A percentile compares a stretch with the other conserved stretches of the same genome.
These are phyloP conservation scores for Synanthedon andrenaeformis DNA, from an alignment of 2,888 invertebrate species.

Conservation along the genomic window DNA sequence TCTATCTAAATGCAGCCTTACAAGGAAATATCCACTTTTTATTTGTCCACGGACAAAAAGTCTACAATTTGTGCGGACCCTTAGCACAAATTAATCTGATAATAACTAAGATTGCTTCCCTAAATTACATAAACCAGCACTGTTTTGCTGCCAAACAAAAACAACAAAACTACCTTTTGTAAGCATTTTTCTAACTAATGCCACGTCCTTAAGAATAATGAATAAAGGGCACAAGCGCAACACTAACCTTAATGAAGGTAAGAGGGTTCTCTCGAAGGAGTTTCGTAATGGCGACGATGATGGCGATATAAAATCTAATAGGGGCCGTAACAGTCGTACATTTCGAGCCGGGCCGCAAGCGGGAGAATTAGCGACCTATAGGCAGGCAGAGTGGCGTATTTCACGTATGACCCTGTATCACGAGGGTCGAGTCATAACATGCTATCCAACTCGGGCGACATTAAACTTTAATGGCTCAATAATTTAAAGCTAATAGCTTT, in stretches of 20 bases:
- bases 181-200: constrained; percentile 49
- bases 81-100: too few species aligned
- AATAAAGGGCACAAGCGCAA: constrained; percentile 34
- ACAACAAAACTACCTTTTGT: neutral
- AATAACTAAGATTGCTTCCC: constrained; percentile 1
- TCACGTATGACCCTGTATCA: constrained; percentile 6
- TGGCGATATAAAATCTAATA: constrained; percentile 60
- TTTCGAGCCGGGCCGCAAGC: constrained; percentile 12
- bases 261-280: constrained; percentile 37
- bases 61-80: too few species aligned
- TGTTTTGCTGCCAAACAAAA: constrained; percentile 2
- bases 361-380: constrained; percentile 22
- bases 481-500: neutral
- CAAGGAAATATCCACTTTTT: too few species aligned
- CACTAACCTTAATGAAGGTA: constrained; percentile 52
- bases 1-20: too few species aligned
- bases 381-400: constrained; percentile 9
- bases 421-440: constrained; percentile 5
- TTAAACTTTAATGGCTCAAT: neutral
- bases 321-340: constrained; percentile 37
- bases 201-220: constrained; percentile 47
- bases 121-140: neutral
- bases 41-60: too few species aligned
- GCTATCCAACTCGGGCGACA: neutral
- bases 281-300: constrained; percentile 44